A percentile compares a stretch with the other conserved stretches of the same genome.
phyloP scores from a whole-genome alignment of 2,797 vertebrate species.

The Danio jaintianensis region DNA sequence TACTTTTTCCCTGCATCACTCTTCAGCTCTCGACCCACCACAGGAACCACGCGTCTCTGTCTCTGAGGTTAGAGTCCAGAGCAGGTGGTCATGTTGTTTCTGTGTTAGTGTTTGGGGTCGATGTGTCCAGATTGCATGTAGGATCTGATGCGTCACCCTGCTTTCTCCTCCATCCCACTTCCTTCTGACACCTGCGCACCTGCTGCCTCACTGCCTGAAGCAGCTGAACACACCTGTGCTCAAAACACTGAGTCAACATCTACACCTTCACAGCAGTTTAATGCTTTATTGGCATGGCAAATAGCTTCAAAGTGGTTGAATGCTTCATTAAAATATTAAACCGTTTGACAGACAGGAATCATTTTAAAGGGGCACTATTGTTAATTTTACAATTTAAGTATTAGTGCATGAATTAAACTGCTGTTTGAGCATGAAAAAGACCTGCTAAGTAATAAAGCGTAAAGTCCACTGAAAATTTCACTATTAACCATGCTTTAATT shows the following conservation, averaged over 20 bases:
- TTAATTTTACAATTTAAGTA: too few relatives aligned
- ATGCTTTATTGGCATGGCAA: too few relatives aligned
- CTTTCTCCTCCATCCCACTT: slow-evolving; percentile 23
- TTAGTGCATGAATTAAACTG: too few relatives aligned
- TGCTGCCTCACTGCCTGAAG: neutral
- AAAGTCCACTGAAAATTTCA: too few relatives aligned
- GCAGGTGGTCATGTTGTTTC: neutral
- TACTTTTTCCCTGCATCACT: slow-evolving; percentile 3
- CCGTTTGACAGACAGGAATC: too few relatives aligned
- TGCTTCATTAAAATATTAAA: too few relatives aligned
- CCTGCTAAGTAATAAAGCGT: too few relatives aligned
- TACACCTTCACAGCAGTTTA: neutral
- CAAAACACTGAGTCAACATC: neutral
- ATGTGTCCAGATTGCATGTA: slow-evolving; percentile 25
- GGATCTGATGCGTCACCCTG: slow-evolving; percentile 21
- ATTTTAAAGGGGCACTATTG: too few relatives aligned
- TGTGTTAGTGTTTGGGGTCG: neutral
- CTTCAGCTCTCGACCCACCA: slow-evolving; percentile 3
- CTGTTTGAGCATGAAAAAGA: too few relatives aligned
- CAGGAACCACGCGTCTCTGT: neutral
- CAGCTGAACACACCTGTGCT: neutral
- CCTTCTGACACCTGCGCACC: slow-evolving; percentile 2
- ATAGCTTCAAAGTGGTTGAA: too few relatives aligned
- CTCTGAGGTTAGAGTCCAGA: neutral
- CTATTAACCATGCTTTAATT: too few relatives aligned